Percentiles rank a stretch among this genome's conserved stretches.
These are phyloP conservation scores for Tetrax tetrax DNA, from an alignment of 2,113 vertebrate species.

Conservation along the genomic window DNA sequence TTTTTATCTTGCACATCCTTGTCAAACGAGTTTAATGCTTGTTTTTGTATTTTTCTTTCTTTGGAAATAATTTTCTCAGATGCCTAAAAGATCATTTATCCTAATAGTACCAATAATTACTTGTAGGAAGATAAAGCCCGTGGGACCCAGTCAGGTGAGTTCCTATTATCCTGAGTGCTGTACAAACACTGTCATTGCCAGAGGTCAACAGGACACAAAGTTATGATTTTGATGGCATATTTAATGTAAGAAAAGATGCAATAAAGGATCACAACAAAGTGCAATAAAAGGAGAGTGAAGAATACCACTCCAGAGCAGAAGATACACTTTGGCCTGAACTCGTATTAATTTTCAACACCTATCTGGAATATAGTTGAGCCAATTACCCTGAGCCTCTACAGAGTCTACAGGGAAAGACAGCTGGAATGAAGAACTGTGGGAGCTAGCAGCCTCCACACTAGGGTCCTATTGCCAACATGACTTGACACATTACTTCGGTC, in stretches of 20 bases:
- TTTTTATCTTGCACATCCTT: not conserved
- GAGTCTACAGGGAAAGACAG: not conserved
- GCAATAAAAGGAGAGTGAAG: not conserved
- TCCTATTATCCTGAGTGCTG: not conserved
- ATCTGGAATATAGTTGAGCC: not conserved
- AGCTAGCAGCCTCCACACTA: not conserved
- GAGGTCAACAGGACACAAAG: not conserved
- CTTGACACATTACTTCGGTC: not conserved
- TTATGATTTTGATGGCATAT: not conserved
- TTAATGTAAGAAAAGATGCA: not conserved
- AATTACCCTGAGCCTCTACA: not conserved
- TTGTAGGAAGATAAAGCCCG: not conserved
- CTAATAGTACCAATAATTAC: not conserved
- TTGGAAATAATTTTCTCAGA: not conserved
- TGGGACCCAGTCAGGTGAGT: not conserved
- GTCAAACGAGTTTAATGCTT: not conserved
- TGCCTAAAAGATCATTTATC: not conserved
- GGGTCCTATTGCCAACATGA: fast-evolving
- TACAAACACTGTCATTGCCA: not conserved
- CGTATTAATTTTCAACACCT: not conserved
- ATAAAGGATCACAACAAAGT: not conserved
- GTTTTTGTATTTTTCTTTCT: not conserved
- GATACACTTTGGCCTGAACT: not conserved
- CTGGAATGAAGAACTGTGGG: not conserved
- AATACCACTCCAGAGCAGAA: not conserved